These are phyloP conservation scores for Portevinia maculata DNA, from an alignment of 2,888 invertebrate species.

Conservation along the genomic window DNA sequence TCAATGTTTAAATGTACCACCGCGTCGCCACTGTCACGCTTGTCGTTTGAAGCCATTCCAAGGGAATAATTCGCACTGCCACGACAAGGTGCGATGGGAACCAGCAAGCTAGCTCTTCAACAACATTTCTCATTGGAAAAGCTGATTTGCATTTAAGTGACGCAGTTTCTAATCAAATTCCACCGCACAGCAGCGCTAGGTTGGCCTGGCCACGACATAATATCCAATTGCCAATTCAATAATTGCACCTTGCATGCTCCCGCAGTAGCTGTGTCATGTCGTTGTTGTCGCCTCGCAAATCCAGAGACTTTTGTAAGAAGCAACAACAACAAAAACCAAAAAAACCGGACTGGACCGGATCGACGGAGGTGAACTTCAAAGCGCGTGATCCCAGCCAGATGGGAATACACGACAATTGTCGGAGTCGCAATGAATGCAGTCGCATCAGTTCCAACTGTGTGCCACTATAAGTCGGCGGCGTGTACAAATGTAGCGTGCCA, in stretches of 20 bases:
- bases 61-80: conserved; percentile 60
- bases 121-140: conserved; percentile 38
- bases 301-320: conserved; percentile 46
- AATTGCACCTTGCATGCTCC: conserved; percentile 67
- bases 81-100: conserved; percentile 51
- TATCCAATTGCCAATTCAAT: conserved; percentile 67
- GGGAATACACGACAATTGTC: conserved; percentile 21
- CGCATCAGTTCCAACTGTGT: conserved; percentile 32
- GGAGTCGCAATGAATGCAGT: conserved; percentile 52
- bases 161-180: conserved; percentile 70
- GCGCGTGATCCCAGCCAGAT: conserved; percentile 57
- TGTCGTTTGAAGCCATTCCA: conserved; percentile 65
- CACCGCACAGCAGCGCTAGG: conserved; percentile 28
- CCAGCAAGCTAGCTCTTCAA: conserved; percentile 14
- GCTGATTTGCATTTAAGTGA: conserved; percentile 72
- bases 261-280: conserved; percentile 22
- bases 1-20: conserved; percentile 17
- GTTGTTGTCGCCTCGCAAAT: conserved; percentile 41
- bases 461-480: conserved; percentile 19
- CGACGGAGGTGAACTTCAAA: conserved; percentile 46
- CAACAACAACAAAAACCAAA: too few relatives aligned
- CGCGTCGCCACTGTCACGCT: conserved; percentile 49
- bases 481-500: conserved; percentile 80
- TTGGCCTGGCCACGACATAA: conserved; percentile 53
- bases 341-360: conserved; percentile 54